These are phyloP conservation scores for Montipora foliosa DNA, from an alignment of 64 coral and sea anemone species.

Conservation along the genomic window DNA sequence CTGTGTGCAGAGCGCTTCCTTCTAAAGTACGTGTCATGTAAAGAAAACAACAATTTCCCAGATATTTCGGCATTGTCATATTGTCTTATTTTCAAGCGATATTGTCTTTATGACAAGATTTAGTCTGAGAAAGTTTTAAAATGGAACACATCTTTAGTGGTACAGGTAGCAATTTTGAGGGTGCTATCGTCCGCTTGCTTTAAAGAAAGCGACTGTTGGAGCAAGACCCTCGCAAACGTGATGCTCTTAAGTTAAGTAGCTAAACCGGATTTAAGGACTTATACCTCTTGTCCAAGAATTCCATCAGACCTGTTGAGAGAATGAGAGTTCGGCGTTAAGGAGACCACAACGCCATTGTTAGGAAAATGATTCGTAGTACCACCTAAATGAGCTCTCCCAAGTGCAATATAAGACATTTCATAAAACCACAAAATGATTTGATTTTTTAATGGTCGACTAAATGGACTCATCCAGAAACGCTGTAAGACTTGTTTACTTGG, in stretches of 20 bases:
- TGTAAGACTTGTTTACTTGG: not conserved
- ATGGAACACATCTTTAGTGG: not conserved
- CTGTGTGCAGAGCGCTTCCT: not conserved
- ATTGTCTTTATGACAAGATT: not conserved
- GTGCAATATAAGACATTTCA: not conserved
- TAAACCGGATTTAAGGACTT: not conserved
- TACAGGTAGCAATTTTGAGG: not conserved
- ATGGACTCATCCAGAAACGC: not conserved
- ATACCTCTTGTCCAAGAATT: slow-evolving; percentile 30
- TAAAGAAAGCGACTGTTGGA: not conserved
- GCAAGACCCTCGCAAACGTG: not conserved
- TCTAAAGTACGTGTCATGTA: not conserved
- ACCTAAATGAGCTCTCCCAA: not conserved
- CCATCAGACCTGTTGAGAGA: not conserved
- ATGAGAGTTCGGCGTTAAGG: not conserved
- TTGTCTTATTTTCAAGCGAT: not conserved
- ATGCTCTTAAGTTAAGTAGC: not conserved
- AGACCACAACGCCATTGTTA: not conserved
- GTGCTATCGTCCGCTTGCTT: not conserved
- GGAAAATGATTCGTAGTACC: not conserved
- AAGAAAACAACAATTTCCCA: not conserved
- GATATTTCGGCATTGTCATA: not conserved
- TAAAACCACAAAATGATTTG: not conserved
- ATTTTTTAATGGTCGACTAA: not conserved
- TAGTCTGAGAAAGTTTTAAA: not conserved